Percentiles rank a stretch among this genome's conserved stretches.
Conservation (phyloP, 2,113 vertebrate genomes). For the Paraplagusia blochii region DNA sequence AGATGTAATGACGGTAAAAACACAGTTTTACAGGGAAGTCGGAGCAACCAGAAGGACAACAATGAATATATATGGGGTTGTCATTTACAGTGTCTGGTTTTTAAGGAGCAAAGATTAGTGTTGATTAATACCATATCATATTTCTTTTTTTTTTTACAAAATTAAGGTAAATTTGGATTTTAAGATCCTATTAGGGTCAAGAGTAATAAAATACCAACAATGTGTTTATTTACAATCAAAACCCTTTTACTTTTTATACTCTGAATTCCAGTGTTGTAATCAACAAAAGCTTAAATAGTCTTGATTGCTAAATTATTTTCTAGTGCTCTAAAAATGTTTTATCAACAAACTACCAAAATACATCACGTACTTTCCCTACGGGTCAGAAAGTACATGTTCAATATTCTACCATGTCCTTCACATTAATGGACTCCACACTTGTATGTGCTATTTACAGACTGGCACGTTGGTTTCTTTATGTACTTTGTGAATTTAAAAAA, state of each 20-base stretch:
- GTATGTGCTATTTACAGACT: conserved; percentile 35
- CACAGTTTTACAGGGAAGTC: conserved; percentile 16
- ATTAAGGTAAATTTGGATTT: conserved; percentile 32
- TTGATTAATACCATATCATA: conserved; percentile 39
- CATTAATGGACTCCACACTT: conserved; percentile 16
- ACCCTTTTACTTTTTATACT: conserved; percentile 55
- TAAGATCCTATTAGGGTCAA: conserved; percentile 53
- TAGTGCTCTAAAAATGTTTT: conserved; percentile 48
- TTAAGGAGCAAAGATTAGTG: conserved; percentile 27
- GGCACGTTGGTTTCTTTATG: conserved; percentile 33
- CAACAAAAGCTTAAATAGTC: conserved; percentile 58
- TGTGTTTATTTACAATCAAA: conserved; percentile 35
- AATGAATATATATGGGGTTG: conserved; percentile 47
- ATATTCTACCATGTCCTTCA: background rate
- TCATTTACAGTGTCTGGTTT: conserved; percentile 43
- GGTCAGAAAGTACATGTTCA: conserved; percentile 37
- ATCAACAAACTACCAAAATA: conserved; percentile 29
- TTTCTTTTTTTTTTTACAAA: conserved; percentile 45
- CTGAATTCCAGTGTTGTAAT: conserved; percentile 42
- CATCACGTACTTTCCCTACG: conserved; percentile 5
- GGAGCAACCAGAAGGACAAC: conserved; percentile 18
- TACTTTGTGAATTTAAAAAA: conserved; percentile 45
- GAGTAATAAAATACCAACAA: conserved; percentile 28
- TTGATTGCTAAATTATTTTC: conserved; percentile 51
- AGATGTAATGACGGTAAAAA: conserved; percentile 34